Evolutionary conservation across 2,797 vertebrate species (phyloP), one percentile per base, ranked within the genome.

Genomic region (Sebastiscus tertius): DNA sequence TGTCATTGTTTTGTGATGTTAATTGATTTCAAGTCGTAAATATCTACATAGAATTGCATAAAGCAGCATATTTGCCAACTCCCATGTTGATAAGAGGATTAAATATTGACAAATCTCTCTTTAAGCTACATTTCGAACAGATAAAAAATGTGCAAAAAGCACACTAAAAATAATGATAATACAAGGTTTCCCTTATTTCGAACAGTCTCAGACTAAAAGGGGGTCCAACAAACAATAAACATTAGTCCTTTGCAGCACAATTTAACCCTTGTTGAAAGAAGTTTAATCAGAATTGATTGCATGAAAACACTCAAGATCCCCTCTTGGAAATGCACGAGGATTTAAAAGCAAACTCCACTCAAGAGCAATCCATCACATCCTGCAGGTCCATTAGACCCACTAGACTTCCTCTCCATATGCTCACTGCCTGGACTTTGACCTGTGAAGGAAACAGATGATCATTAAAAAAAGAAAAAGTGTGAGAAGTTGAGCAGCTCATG

Each of bases 401-500:
- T 29, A 58, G 27, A 36, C 58, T 1, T 62, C 61, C 42, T 22
- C 24, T 76, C 46, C 52, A 12, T 34, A 33, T n/a, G 68, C 36
- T 13, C 14, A 12, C 62, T n/a, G 68, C 36, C 31, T 82, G 80
- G 82, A 92, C 86, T 89, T 75, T 79, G 75, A 80, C 78, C 79
- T 67, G 49, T 13, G 27, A 31, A 9, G 65, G 52, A 87, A 79
- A 81, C 31, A 60, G 46, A 67, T 1, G 36, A 55, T 31, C 55
- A 46, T 42, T 3, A 27, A 56, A 69, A 82, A 73, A 52, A 31
- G 71, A 49, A 20, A n/a, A 65, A 74, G 73, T 73, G 84, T 95
- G 95, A 90, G 94, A 95, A 94, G 88, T 80, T 6, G 73, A 92
- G 81, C 95, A 94, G 95, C 92, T 94, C 87, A 77, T 93, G 85